These are phyloP conservation scores for Sardina pilchardus DNA, from an alignment of 2,113 vertebrate species.

Conservation along the genomic window DNA sequence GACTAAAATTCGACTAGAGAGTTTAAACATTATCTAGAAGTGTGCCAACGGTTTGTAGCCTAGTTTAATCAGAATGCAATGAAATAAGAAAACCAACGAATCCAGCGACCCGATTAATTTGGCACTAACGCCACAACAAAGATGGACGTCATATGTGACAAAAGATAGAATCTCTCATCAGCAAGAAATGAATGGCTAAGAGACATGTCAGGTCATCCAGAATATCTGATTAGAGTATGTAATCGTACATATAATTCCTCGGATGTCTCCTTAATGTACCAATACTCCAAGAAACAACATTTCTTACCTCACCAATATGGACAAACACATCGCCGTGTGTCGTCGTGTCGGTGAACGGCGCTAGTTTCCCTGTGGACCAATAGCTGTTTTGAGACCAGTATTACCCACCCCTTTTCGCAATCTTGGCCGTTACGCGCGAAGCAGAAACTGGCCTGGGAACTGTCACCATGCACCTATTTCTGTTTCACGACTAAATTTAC, in stretches of 20 bases:
- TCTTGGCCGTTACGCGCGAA: no score
- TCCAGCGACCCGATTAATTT: not conserved
- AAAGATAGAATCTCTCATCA: not conserved
- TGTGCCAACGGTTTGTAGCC: not conserved
- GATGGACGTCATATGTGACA: not conserved
- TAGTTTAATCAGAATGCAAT: not conserved
- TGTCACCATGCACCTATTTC: not conserved
- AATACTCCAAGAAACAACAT: not conserved
- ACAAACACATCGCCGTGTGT: slow-evolving; percentile 48
- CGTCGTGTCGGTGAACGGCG: slow-evolving; percentile 49
- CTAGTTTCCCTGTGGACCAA: not conserved
- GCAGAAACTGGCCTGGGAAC: not conserved
- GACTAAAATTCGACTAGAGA: not conserved
- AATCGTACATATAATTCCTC: not conserved
- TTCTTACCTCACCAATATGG: slow-evolving; percentile 64
- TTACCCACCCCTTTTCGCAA: not conserved
- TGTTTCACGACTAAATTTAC: slow-evolving; percentile 18
- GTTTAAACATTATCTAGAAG: not conserved
- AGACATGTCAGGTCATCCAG: not conserved
- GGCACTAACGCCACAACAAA: not conserved
- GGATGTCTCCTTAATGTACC: not conserved
- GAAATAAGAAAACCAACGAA: not conserved
- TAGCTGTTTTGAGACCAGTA: not conserved
- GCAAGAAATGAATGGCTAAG: not conserved
- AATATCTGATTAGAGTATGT: not conserved